Evolutionary conservation across 2,113 vertebrate genomes (phyloP).

Genomic region (Gobius niger): DNA sequence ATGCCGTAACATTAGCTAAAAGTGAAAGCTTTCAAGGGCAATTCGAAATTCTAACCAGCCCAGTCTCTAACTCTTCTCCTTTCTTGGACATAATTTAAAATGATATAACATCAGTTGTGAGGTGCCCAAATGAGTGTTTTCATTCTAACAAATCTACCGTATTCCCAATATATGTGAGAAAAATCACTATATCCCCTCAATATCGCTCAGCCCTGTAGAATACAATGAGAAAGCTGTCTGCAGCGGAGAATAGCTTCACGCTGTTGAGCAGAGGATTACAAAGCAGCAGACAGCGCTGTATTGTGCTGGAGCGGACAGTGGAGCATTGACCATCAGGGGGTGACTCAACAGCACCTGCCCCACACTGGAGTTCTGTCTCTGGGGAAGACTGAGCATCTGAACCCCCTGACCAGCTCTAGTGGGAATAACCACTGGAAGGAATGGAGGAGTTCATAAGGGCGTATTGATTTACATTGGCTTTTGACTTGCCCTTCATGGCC

Average conservation of each 20-base stretch:
- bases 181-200: no score
- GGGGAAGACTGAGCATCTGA: not conserved
- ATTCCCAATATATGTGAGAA: no score
- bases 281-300: constrained; percentile 57
- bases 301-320: constrained; percentile 70
- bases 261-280: constrained; percentile 58
- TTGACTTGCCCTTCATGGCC: constrained; percentile 12
- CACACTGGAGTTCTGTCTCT: constrained; percentile 53
- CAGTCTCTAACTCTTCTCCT: no score
- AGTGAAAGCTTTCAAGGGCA: no score
- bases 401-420: not conserved
- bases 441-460: not conserved
- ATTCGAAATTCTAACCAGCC: no score
- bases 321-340: constrained; percentile 56
- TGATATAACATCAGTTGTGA: no score
- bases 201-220: not conserved
- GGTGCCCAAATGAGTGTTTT: no score
- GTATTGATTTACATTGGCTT: constrained; percentile 20
- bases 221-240: not conserved
- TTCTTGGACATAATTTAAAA: no score
- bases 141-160: no score
- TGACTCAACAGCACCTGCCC: constrained; percentile 72
- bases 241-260: constrained; percentile 42
- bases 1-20: no score
- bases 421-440: not conserved